Evolutionary conservation across 2,888 invertebrate genomes (phyloP), one percentile per base, ranked within the genome.

Genomic region (Dicyrtomina minuta): DNA sequence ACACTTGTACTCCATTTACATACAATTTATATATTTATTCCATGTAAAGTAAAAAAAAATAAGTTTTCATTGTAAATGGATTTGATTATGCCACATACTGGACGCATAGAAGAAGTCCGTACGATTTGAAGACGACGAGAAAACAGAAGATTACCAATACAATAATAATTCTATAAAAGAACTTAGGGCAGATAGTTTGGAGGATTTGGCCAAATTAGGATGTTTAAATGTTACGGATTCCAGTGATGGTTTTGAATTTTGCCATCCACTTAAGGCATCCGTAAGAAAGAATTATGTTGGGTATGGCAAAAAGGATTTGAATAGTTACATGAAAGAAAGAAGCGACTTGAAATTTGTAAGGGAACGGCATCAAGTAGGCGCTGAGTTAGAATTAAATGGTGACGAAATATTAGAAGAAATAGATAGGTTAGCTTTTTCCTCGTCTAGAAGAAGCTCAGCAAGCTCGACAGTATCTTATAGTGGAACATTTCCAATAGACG

Each of bases 401-500:
- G 56, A 41, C 17, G 27, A 56, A 58, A 58, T 55, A 13, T 46
- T 56, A 33, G 65, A 69, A 43, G 59, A 55, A 43, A 58, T 64
- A n/a, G 64, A 64, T 62, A 56, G 56, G 20, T 17, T 49, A 43
- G 15, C 66, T 3, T 66, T 13, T 33, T 56, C 44, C 13, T 46
- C 44, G 3, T 33, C 20, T 26, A 27, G 43, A 12, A 33, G 22
- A 13, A 20, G 49, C 15, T n/a, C 20, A 12, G 15, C 20, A 20
- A 43, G 17, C 10, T 44, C 12, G 12, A 12, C 53, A 6, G 20
- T 49, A 20, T n/a, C 46, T 43, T 46, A 22, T 17, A 4, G 61
- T 33, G 20, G 44, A 22, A 93, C 93, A 2, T 93, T 87, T 84
- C 92, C 93, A 4, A 93, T 93, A 75, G 92, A 92, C 81, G 86